Evolutionary conservation across 2,888 invertebrate species (phyloP), one percentile per base, ranked within the genome.

Genomic region (Lasiommata megera): DNA sequence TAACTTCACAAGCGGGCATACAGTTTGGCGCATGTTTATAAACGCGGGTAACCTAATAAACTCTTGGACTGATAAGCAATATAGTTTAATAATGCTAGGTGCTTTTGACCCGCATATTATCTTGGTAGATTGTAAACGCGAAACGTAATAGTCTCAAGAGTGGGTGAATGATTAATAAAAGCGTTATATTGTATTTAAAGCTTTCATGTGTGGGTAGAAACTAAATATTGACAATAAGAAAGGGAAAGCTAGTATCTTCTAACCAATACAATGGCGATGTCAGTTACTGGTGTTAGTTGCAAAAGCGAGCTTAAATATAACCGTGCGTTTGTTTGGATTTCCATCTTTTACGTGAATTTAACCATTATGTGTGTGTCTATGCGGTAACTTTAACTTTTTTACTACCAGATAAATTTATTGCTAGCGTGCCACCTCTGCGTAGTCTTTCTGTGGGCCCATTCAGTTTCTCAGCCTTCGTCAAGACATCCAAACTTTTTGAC

Each of bases 71-170:
- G 76, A 80, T 79, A 79, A 72, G 69, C 46, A 9, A 9, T 31
- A 46, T 11, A 46, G 43, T 46, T 46, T 1, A 60, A 65, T 62
- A 62, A 62, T 52, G 60, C 63, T 72, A 67, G 72, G 71, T 74
- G 74, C 70, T 78, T 80, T 79, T 76, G 79, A 79, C 76, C 79
- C 72, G 72, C 61, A 58, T 70, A 65, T 74, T 82, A 79, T 80
- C 77, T 72, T 75, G 76, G 74, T 70, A 73, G 71, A 79, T 77
- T 75, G 70, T 66, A 62, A 65, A 62, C 53, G 69, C 67, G 52
- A 66, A 64, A 71, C 64, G 67, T 73, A 70, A 28, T 31, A 11
- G 16, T 14, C 46, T 6, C 9, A 14, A 46, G 29, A 31, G 46
- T 3, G 16, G 31, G 46, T 16, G 46, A 9, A 6, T 6, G 14